These are phyloP conservation scores for Eupithecia insigniata DNA, from an alignment of 2,888 invertebrate species.

Conservation along the genomic window DNA sequence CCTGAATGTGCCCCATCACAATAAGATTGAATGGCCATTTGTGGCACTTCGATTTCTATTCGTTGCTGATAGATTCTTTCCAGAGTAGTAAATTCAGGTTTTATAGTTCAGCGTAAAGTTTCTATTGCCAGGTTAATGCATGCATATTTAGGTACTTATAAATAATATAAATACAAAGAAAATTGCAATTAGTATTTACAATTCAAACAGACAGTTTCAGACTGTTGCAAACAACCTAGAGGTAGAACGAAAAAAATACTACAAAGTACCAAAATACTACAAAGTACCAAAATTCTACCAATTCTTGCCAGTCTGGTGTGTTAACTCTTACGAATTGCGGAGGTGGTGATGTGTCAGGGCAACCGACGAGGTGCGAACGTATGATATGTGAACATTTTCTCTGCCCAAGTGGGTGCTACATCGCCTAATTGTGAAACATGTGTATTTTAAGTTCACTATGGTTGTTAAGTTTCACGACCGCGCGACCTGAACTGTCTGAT, in stretches of 20 bases:
- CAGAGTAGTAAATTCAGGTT: not conserved
- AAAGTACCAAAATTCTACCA: not conserved
- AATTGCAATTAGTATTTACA: too few species aligned
- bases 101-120: too few species aligned
- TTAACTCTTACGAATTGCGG: constrained; percentile 9
- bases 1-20: constrained; percentile 10
- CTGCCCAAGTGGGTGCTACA: constrained; percentile 66
- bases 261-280: not conserved
- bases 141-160: too few species aligned
- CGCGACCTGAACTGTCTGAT: constrained; percentile 65
- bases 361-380: constrained; percentile 72
- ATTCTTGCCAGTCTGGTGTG: not conserved
- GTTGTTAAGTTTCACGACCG: constrained; percentile 69
- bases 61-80: not conserved
- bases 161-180: too few species aligned
- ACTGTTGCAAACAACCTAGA: not conserved
- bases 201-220: too few species aligned
- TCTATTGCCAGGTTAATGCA: too few species aligned
- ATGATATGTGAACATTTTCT: constrained; percentile 72
- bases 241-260: not conserved
- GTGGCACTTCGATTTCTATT: not conserved
- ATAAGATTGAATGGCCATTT: not conserved
- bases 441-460: constrained; percentile 77
- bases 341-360: constrained; percentile 40
- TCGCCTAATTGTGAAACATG: constrained; percentile 77